Base-by-base conservation (phyloP, 2,888 invertebrate genomes). In the Liodrosophila aerea region DNA sequence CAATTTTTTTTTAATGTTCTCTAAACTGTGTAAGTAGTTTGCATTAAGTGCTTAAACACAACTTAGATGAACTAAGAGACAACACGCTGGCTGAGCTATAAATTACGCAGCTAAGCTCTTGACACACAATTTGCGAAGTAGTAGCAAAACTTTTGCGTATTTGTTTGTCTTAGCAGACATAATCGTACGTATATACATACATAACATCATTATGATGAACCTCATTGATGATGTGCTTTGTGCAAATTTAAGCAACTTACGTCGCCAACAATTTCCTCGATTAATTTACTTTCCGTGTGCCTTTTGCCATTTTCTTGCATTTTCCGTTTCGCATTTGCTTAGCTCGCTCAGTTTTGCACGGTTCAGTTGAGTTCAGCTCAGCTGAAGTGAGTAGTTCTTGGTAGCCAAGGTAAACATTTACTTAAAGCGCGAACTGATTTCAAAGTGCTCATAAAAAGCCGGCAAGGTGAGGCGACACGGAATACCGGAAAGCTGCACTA, bases 221-320 rank as follows among this genome's bases (percentile, higher is more conserved):
- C 39, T 61, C 41, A 63, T 63, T 64, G 63, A 41, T 16, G 39
- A 56, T 61, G 65, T 52, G 44, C 67, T 85, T 85, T 85, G 81
- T 85, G 86, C 68, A 76, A 83, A 80, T 83, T 85, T 80, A 85
- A 81, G 68, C 68, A 72, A 85, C 81, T n/a, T 85, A 67, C 81
- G 76, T 72, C 80, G 74, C 76, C 76, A 76, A 74, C 81, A 82
- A 82, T 82, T 82, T 82, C 81, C 81, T 82, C 84, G 84, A 85
- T 82, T 82, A 82, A 82, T 82, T 82, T 82, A 76, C 84, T 76
- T 85, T 81, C 83, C 78, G 74, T 63, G 64, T 64, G 77, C 74
- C 77, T 74, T 22, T 73, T 76, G 71, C 73, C 62, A 77, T 81
- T 82, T 78, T 85, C 78, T 61, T 64, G 69, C 82, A 65, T 68